phyloP scores from a whole-genome alignment of 2,888 invertebrate genomes.

The Alcis repandata region DNA sequence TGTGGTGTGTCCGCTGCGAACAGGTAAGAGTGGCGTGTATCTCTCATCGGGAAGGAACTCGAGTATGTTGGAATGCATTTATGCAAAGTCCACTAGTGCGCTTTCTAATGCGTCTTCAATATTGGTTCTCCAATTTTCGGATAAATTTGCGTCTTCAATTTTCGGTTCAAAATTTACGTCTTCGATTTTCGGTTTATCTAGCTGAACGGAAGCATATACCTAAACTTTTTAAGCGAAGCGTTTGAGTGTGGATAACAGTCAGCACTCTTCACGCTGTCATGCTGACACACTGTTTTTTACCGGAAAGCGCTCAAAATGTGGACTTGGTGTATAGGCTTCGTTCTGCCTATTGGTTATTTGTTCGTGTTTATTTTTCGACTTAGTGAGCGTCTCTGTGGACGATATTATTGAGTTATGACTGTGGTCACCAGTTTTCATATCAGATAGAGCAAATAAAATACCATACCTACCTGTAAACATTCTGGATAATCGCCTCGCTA shows the following conservation, averaged over 20 bases:
- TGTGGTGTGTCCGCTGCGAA: conserved; percentile 32
- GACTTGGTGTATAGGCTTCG: background rate
- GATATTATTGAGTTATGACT: background rate
- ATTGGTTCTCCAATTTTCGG: no score
- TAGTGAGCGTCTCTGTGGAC: background rate
- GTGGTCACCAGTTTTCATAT: no score
- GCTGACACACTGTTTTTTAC: background rate
- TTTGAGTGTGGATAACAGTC: no score
- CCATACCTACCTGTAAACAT: no score
- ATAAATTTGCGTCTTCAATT: background rate
- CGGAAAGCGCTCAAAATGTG: background rate
- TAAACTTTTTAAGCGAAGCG: no score
- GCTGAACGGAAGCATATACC: no score
- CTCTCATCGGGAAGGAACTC: conserved; percentile 29
- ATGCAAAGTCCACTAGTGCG: conserved; percentile 11
- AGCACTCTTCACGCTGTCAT: no score
- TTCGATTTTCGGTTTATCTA: no score
- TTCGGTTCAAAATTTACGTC: background rate
- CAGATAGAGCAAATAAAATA: no score
- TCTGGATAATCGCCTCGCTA: no score
- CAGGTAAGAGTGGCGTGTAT: conserved; percentile 31
- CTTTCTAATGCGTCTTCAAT: no score
- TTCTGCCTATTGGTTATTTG: background rate
- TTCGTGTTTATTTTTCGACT: background rate
- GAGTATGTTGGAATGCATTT: conserved; percentile 19